phyloP scores from a whole-genome alignment of 2,888 invertebrate species.

The Thymelicus lineola region DNA sequence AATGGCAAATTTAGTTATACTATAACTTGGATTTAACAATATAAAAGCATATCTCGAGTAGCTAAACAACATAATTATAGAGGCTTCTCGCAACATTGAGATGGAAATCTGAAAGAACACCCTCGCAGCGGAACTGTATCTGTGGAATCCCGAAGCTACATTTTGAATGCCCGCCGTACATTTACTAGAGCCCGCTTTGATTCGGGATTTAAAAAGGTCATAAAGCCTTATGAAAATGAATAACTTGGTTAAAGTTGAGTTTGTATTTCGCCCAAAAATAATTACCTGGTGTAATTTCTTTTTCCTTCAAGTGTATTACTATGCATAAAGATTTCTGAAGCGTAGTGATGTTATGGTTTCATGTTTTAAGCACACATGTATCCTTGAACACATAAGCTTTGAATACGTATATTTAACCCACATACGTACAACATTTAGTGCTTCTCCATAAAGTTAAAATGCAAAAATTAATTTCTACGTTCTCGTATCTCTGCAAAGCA shows the following conservation, averaged over 20 bases:
- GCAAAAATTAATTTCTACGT: slow-evolving; percentile 14
- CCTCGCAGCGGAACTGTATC: slow-evolving; percentile 35
- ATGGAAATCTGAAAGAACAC: slow-evolving; percentile 37
- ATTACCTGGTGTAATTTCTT: slow-evolving; percentile 14
- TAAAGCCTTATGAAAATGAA: slow-evolving; percentile 38
- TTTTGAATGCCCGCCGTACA: slow-evolving; percentile 36
- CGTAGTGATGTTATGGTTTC: not conserved
- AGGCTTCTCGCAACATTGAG: slow-evolving; percentile 36
- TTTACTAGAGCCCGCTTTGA: slow-evolving; percentile 37
- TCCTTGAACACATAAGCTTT: not conserved
- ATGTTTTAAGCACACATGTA: not conserved
- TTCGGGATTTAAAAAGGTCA: slow-evolving; percentile 38
- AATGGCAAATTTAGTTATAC: not conserved
- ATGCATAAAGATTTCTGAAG: slow-evolving; percentile 12
- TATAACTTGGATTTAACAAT: not conserved
- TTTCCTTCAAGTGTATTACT: slow-evolving; percentile 10
- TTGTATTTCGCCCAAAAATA: slow-evolving; percentile 22
- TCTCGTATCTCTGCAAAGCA: slow-evolving; percentile 11
- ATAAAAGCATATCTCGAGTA: slow-evolving; percentile 15
- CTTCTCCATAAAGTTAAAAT: slow-evolving; percentile 17
- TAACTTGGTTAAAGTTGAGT: slow-evolving; percentile 30
- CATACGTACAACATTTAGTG: not conserved
- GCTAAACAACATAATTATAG: slow-evolving; percentile 34
- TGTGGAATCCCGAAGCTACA: slow-evolving; percentile 30
- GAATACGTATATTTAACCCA: not conserved